Percentiles rank a stretch among this genome's conserved stretches.
Evolutionary conservation across 2,888 invertebrate genomes (phyloP).

Genomic region (Electrophaes corylata): DNA sequence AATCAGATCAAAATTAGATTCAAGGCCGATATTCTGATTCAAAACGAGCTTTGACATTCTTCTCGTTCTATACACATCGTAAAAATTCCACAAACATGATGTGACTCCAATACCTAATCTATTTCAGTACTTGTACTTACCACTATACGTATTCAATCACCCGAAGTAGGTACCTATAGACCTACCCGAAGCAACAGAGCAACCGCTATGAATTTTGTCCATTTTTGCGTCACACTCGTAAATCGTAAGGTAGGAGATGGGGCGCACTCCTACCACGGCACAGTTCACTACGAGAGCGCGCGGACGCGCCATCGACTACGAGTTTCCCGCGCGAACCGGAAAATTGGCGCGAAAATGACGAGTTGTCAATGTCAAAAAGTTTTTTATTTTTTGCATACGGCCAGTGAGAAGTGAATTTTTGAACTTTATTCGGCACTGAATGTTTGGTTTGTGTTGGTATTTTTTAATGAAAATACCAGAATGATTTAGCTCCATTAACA

Average conservation of each 20-base stretch:
- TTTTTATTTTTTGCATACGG: conserved; percentile 34
- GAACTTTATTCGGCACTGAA: conserved; percentile 22
- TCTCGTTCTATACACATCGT: conserved; percentile 17
- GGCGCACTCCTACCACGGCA: conserved; percentile 55
- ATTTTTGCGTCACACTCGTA: conserved; percentile 77
- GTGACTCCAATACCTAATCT: conserved; percentile 24
- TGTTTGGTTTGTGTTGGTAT: conserved; percentile 22
- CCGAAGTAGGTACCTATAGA: conserved; percentile 8
- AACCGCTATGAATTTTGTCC: conserved; percentile 59
- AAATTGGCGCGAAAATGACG: conserved; percentile 82
- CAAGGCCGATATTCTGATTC: conserved; percentile 14
- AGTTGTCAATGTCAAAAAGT: conserved; percentile 60
- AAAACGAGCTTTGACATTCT: conserved; percentile 26
- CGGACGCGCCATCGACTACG: conserved; percentile 64
- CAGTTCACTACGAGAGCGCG: conserved; percentile 71
- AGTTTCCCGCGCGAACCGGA: conserved; percentile 67
- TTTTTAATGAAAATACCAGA: background rate
- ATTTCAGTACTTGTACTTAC: conserved; percentile 23
- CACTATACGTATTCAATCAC: conserved; percentile 21
- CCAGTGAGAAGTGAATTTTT: conserved; percentile 42
- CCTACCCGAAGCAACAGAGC: conserved; percentile 37
- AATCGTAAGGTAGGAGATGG: conserved; percentile 73
- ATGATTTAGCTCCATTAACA: conserved; percentile 14
- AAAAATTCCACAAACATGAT: conserved; percentile 28
- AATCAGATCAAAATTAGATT: conserved; percentile 15